Percentiles rank a stretch among this genome's conserved stretches.
These are phyloP conservation scores for Acronicta aceris DNA, from an alignment of 2,888 invertebrate species.

Conservation along the genomic window DNA sequence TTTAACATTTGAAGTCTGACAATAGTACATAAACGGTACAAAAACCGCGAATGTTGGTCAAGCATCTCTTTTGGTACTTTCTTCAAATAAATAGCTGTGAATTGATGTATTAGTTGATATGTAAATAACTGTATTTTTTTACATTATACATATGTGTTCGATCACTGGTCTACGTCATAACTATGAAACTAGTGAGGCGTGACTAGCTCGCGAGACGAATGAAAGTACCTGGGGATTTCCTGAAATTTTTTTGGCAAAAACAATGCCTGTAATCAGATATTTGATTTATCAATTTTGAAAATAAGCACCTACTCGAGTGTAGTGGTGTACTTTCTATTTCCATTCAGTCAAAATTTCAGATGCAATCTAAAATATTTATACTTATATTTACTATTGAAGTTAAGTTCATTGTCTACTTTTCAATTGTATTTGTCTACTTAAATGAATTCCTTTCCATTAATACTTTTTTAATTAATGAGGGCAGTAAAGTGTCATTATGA, in stretches of 20 bases:
- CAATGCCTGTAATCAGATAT: conserved; percentile 37
- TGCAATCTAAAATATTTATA: conserved; percentile 8
- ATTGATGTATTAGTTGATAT: conserved; percentile 45
- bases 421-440: background rate
- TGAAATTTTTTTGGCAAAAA: conserved; percentile 22
- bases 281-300: conserved; percentile 33
- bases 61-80: conserved; percentile 62
- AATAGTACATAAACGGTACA: conserved; percentile 51
- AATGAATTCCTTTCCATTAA: background rate
- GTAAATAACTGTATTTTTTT: conserved; percentile 43
- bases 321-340: conserved; percentile 30
- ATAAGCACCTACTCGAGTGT: conserved; percentile 16
- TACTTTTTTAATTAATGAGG: background rate
- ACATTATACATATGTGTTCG: conserved; percentile 12
- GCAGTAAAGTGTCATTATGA: no score
- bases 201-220: conserved; percentile 23
- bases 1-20: conserved; percentile 32
- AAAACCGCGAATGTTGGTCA: conserved; percentile 63
- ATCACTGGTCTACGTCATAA: conserved; percentile 21
- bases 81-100: conserved; percentile 59
- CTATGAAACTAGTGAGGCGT: conserved; percentile 19
- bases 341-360: conserved; percentile 18
- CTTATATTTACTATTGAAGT: background rate
- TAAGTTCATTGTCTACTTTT: background rate
- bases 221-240: conserved; percentile 41